Evolutionary conservation across 2,888 invertebrate species (phyloP).

Genomic region (Epicampocera succincta): DNA sequence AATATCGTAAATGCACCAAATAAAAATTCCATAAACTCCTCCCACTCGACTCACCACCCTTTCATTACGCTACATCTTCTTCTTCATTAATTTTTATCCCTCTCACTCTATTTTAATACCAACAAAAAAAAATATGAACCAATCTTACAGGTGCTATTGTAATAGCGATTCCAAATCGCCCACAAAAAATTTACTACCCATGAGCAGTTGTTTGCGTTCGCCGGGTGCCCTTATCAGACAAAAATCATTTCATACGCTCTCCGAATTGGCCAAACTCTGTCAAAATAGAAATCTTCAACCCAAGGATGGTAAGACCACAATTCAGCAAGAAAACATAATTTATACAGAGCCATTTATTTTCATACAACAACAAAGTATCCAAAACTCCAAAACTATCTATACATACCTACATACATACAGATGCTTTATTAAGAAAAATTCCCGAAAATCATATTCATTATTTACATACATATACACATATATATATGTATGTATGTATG

Average conservation of each 20-base stretch:
- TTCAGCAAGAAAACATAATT: conserved; percentile 17
- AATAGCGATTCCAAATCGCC: conserved; percentile 71
- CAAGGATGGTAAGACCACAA: conserved; percentile 76
- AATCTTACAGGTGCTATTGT: conserved; percentile 78
- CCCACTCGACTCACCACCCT: not conserved
- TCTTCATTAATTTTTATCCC: conserved; percentile 13
- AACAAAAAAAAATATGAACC: conserved; percentile 8
- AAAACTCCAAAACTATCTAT: not conserved
- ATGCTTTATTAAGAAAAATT: conserved; percentile 36
- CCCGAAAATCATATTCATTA: not conserved
- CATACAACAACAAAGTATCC: not conserved
- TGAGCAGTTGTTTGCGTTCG: conserved; percentile 79
- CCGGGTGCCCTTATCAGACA: conserved; percentile 80
- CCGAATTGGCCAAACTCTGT: conserved; percentile 78
- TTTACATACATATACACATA: not conserved
- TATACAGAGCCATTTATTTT: conserved; percentile 28
- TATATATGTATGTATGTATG: too few relatives aligned
- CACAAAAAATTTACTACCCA: conserved; percentile 73
- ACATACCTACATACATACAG: not conserved
- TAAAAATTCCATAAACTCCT: too few relatives aligned
- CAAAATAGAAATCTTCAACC: conserved; percentile 73
- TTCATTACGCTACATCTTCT: not conserved
- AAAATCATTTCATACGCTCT: conserved; percentile 81
- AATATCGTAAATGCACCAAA: too few relatives aligned
- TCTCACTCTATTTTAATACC: conserved; percentile 15